Evolutionary conservation across 1,140 invertebrate species (phyloP).

Genomic region (Parapsyche elsis): DNA sequence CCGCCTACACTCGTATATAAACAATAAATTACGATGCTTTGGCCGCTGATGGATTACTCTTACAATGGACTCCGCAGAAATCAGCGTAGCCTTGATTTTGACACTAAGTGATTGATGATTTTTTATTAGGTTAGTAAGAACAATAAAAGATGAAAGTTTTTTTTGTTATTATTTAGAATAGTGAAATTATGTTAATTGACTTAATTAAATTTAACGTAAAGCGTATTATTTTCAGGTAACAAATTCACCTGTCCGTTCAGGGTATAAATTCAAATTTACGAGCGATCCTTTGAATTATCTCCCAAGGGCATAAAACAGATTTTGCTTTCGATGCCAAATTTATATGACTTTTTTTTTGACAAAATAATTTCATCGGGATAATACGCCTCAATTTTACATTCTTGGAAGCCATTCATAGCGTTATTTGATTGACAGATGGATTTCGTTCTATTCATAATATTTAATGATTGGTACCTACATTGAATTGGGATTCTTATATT

Average conservation of each 20-base stretch:
- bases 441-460: too few species aligned
- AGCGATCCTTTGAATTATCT: background rate
- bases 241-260: background rate
- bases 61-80: constrained; percentile 6
- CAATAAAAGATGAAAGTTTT: too few species aligned
- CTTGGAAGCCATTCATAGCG: too few species aligned
- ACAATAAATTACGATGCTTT: constrained; percentile 11
- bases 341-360: background rate
- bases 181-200: too few species aligned
- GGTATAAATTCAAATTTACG: background rate
- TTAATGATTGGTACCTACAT: too few species aligned
- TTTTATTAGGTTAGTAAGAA: too few species aligned
- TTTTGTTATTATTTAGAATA: too few species aligned
- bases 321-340: background rate
- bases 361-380: constrained; percentile 1
- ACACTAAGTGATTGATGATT: background rate
- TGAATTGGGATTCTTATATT: too few species aligned
- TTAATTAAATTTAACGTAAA: too few species aligned
- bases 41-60: constrained; percentile 11
- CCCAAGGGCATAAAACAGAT: constrained; percentile 7
- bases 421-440: too few species aligned
- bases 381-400: background rate
- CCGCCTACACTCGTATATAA: background rate
- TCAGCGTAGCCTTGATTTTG: constrained; percentile 11
- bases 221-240: background rate